Evolutionary conservation across 2,113 vertebrate species (phyloP), one percentile per base, ranked within the genome.

Genomic region (Edolisoma coerulescens): DNA sequence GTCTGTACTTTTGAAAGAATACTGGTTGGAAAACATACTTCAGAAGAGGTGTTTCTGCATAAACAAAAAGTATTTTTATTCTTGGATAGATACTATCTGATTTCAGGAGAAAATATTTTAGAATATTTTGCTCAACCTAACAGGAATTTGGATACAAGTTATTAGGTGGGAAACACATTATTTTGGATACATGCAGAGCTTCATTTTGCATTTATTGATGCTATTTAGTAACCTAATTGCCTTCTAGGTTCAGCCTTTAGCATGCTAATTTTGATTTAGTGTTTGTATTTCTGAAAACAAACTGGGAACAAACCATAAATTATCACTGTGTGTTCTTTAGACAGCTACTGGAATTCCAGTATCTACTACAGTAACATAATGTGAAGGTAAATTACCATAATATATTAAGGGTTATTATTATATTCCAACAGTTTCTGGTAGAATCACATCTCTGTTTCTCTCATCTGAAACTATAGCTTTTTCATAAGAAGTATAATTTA

Each of bases 211-310:
- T 91, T 96, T 96, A 96, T 90, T 59, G 76, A 96, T 95, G 97
- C 89, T 96, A 49, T 95, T 97, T 95, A 96, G 82, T 95, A 95
- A 87, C 84, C 56, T 94, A 96, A 97, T 95, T 59, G 50, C 95
- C 78, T 95, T 93, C 73, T 95, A 96, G 77, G 70, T 95, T 97
- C 67, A 94, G 64, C 75, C 77, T 97, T 97, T 98, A 96, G 74
- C 44, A 91, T 94, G 70, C 92, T 97, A 96, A 97, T 98, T 98
- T 98, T 97, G 95, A 97, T 96, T 97, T 96, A 96, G 93, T 94
- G 84, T 97, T 97, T 97, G 93, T 97, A 92, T 97, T 97, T 97
- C 95, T 96, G 91, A 96, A 97, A 97, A 88, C 86, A 97, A 97
- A 93, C 77, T 95, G 86, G 54, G 93, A 96, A 79, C 69, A 97